Evolutionary conservation across 2,888 invertebrate genomes (phyloP).

Genomic region (Pegoplata infirma): DNA sequence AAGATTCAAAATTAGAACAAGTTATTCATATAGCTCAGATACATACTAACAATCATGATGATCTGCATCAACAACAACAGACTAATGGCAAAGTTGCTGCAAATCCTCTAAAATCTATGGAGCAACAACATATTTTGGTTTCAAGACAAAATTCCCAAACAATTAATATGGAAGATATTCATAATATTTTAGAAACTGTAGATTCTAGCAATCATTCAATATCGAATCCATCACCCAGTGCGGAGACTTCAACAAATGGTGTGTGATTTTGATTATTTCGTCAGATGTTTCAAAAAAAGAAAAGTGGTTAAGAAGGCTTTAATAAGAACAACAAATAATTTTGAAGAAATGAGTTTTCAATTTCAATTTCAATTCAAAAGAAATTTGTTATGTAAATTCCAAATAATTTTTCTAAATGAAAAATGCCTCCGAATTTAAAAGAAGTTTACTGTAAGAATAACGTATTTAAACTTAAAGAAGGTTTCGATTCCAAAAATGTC

Average conservation of each 20-base stretch:
- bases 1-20: slow-evolving; percentile 30
- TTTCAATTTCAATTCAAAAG: too few relatives aligned
- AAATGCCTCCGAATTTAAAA: too few relatives aligned
- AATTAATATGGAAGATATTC: not conserved
- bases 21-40: slow-evolving; percentile 41
- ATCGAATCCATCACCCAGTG: too few relatives aligned
- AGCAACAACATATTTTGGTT: not conserved
- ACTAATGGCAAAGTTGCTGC: not conserved
- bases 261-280: slow-evolving; percentile 59
- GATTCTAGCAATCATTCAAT: not conserved
- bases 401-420: too few relatives aligned
- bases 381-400: too few relatives aligned
- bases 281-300: slow-evolving; percentile 32
- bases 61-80: not conserved
- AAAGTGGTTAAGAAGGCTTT: slow-evolving; percentile 28
- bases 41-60: slow-evolving; percentile 7
- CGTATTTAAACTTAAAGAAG: too few relatives aligned
- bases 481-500: too few relatives aligned
- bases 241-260: not conserved
- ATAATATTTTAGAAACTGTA: not conserved
- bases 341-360: too few relatives aligned
- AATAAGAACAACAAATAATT: too few relatives aligned
- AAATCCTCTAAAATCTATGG: not conserved
- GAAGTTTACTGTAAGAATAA: too few relatives aligned
- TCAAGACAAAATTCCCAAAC: not conserved